Conservation (phyloP, 2,888 invertebrate genomes). For the Lasius fuliginosus region DNA sequence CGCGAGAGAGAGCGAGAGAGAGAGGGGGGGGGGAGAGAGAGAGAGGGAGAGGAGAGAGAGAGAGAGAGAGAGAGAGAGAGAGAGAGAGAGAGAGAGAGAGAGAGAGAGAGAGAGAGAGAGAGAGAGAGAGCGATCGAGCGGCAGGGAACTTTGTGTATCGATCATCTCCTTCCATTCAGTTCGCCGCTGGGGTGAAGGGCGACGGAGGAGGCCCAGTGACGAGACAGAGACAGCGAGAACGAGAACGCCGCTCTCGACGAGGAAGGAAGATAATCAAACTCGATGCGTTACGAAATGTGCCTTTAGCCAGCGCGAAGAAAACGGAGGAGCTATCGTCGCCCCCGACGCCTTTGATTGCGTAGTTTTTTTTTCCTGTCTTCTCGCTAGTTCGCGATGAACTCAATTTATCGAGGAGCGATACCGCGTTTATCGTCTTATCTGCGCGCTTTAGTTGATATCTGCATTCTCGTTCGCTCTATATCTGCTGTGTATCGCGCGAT, state of each 20-base stretch:
- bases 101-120: neutral
- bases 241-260: neutral
- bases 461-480: neutral
- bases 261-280: slow-evolving; percentile 27
- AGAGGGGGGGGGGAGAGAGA: neutral
- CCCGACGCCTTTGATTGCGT: neutral
- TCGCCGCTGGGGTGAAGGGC: slow-evolving; percentile 44
- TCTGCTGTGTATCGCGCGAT: neutral
- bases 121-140: neutral
- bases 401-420: slow-evolving; percentile 12
- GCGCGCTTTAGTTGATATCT: neutral
- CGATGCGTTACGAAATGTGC: slow-evolving; percentile 7
- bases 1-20: neutral
- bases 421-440: neutral
- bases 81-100: neutral
- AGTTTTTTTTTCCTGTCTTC: neutral
- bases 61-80: neutral
- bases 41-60: no score
- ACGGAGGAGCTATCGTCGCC: neutral
- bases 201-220: slow-evolving; percentile 29
- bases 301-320: neutral
- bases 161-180: slow-evolving; percentile 81
- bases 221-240: slow-evolving; percentile 35
- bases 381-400: neutral
- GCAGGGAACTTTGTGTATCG: slow-evolving; percentile 75